phyloP scores from a whole-genome alignment of 2,113 vertebrate species.

The Deroptyus accipitrinus region DNA sequence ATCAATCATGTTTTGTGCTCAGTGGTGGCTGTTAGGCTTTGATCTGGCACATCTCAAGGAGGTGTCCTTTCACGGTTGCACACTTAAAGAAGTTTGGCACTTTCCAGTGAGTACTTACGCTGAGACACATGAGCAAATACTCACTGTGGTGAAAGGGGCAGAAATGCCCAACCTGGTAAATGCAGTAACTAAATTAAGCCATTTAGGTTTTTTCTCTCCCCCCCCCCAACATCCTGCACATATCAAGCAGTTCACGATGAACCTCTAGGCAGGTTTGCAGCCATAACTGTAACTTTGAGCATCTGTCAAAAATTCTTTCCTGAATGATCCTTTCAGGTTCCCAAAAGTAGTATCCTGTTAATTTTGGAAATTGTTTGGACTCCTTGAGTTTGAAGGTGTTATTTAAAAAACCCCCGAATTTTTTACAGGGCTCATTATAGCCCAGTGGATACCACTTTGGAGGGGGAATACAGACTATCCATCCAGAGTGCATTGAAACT shows the following conservation, averaged over 20 bases:
- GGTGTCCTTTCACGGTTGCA: neutral
- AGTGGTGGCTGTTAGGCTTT: neutral
- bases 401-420: neutral
- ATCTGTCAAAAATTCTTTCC: neutral
- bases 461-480: neutral
- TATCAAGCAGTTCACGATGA: neutral
- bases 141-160: neutral
- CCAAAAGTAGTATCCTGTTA: neutral
- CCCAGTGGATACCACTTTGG: neutral
- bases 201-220: accelerated
- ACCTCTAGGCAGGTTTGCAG: neutral
- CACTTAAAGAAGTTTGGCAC: neutral
- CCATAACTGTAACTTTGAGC: neutral
- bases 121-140: neutral
- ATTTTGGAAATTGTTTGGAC: neutral
- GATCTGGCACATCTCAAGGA: neutral
- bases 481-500: neutral
- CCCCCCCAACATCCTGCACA: accelerated
- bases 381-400: neutral
- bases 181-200: neutral
- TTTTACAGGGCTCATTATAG: neutral
- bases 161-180: neutral
- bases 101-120: neutral
- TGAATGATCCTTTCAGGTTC: neutral
- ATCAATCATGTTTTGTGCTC: neutral